phyloP scores from a whole-genome alignment of 2,113 vertebrate genomes.

The Dasyornis broadbenti region DNA sequence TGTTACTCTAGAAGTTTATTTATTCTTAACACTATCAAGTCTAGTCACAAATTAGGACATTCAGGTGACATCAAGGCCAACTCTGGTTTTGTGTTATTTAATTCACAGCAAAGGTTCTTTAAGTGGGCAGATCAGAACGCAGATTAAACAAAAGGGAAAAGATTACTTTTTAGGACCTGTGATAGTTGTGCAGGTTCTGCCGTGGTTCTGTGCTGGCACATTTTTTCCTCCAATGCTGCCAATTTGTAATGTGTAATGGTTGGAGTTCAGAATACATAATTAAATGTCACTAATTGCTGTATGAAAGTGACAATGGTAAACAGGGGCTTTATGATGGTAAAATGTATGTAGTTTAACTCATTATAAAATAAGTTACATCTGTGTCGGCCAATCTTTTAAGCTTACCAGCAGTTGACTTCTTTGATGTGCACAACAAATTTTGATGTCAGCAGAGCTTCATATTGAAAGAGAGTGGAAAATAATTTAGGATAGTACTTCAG shows the following conservation, averaged over 20 bases:
- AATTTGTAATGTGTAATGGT: not conserved
- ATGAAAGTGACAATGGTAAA: not conserved
- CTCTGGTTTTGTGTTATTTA: not conserved
- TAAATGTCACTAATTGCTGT: not conserved
- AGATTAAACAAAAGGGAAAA: not conserved
- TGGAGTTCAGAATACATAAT: not conserved
- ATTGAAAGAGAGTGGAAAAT: not conserved
- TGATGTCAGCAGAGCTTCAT: not conserved
- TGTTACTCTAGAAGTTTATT: not conserved
- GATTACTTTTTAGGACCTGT: not conserved
- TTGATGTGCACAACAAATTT: not conserved
- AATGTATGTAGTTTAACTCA: not conserved
- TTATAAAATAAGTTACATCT: not conserved
- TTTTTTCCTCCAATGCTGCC: not conserved
- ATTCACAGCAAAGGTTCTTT: not conserved
- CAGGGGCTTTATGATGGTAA: not conserved
- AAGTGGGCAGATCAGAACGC: not conserved
- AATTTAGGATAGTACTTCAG: not conserved
- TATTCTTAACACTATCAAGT: not conserved
- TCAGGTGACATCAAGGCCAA: not conserved
- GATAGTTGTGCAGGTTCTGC: not conserved
- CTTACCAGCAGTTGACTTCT: not conserved
- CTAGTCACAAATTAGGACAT: not conserved
- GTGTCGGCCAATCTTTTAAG: not conserved
- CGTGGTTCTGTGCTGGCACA: not conserved